Percentiles rank a stretch among this genome's conserved stretches.
Evolutionary conservation across 2,797 vertebrate genomes (phyloP).

Genomic region (Otolemur crassicaudatus): DNA sequence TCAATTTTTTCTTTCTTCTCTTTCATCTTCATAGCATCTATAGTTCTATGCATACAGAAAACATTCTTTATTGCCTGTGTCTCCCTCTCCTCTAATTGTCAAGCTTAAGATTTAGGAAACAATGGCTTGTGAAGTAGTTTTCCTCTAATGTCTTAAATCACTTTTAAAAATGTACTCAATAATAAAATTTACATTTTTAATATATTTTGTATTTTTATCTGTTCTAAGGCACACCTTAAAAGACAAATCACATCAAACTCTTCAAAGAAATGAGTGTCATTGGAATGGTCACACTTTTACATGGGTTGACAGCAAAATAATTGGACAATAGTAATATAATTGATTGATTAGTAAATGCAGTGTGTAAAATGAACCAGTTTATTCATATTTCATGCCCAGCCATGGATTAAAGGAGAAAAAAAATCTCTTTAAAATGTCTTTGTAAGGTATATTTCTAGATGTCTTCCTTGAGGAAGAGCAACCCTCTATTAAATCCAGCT

Average conservation of each 20-base stretch:
- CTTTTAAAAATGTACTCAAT: slow-evolving; percentile 40
- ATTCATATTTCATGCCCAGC: slow-evolving; percentile 23
- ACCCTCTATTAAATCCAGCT: slow-evolving; percentile 69
- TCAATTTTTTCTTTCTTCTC: slow-evolving; percentile 22
- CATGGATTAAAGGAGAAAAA: slow-evolving; percentile 48
- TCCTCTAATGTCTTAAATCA: slow-evolving; percentile 30
- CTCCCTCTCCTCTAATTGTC: slow-evolving; percentile 26
- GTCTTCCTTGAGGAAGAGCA: slow-evolving; percentile 78
- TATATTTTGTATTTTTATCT: slow-evolving; percentile 25
- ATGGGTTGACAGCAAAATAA: slow-evolving; percentile 43
- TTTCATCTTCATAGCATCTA: background rate
- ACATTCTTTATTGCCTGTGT: background rate
- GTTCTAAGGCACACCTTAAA: background rate
- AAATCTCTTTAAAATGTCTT: slow-evolving; percentile 59
- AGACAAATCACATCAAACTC: background rate
- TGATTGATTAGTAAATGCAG: slow-evolving; percentile 37
- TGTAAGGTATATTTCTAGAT: slow-evolving; percentile 67
- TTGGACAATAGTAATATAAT: background rate
- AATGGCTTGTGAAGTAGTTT: slow-evolving; percentile 9
- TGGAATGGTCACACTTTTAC: slow-evolving; percentile 29
- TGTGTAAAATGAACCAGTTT: slow-evolving; percentile 9
- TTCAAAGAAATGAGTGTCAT: slow-evolving; percentile 13
- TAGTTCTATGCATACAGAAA: background rate
- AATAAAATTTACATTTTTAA: slow-evolving; percentile 32
- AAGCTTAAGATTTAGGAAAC: slow-evolving; percentile 35